Evolutionary conservation across 2,113 vertebrate genomes (phyloP).

Genomic region (Vicugna pacos): DNA sequence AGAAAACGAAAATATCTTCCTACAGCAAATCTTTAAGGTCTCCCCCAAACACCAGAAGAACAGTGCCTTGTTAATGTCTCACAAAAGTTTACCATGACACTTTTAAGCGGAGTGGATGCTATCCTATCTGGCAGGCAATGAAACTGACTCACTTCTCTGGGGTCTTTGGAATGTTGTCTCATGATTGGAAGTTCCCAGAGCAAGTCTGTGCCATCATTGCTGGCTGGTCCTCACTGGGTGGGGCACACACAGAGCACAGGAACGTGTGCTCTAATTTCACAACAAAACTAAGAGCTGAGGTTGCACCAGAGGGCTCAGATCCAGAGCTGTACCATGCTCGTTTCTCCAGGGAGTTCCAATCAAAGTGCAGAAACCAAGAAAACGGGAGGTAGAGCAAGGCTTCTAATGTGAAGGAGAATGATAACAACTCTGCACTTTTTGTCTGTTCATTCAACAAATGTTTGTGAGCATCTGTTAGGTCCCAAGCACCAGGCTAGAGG

Average conservation of each 20-base stretch:
- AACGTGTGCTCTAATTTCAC: background rate
- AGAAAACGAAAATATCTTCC: constrained; percentile 37
- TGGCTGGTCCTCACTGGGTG: background rate
- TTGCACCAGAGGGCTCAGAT: background rate
- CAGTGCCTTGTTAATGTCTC: background rate
- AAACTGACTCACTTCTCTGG: background rate
- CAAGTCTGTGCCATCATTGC: background rate
- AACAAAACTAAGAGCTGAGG: background rate
- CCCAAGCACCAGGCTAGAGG: background rate
- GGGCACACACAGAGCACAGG: background rate
- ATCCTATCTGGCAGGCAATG: background rate
- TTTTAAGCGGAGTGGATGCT: background rate
- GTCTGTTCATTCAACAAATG: background rate
- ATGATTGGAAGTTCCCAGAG: background rate
- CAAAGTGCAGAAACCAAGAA: background rate
- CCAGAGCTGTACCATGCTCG: accelerated
- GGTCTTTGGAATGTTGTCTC: background rate
- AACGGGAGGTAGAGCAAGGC: background rate
- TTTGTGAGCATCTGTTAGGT: background rate
- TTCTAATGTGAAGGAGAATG: background rate
- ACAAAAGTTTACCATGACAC: background rate
- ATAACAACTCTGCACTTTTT: background rate
- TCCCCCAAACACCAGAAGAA: constrained; percentile 12
- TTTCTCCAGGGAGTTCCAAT: background rate
- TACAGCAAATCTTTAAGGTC: background rate